phyloP scores from a whole-genome alignment of 2,113 vertebrate genomes.

The Lucifuga dentata region DNA sequence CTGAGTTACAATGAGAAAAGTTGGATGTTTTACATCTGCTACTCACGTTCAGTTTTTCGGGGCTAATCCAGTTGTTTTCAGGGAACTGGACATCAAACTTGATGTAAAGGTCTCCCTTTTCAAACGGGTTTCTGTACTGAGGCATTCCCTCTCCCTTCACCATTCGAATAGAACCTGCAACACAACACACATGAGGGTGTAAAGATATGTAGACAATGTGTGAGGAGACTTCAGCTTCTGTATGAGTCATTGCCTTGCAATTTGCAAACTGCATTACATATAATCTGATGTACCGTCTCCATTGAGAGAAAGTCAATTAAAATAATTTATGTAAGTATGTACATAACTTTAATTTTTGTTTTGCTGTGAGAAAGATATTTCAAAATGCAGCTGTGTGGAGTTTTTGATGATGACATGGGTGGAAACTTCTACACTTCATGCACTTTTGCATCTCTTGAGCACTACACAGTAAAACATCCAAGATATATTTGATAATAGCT shows the following conservation, averaged over 20 bases:
- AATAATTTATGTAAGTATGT: too few species aligned
- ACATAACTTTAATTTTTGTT: too few species aligned
- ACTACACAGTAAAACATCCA: too few species aligned
- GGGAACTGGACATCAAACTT: slow-evolving; percentile 99
- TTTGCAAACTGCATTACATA: not conserved
- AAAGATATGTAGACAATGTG: slow-evolving; percentile 9
- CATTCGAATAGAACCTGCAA: slow-evolving; percentile 90
- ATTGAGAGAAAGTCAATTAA: too few species aligned
- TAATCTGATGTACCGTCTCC: not conserved
- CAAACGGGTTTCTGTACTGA: slow-evolving; percentile 98
- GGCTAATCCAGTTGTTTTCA: slow-evolving; percentile 98
- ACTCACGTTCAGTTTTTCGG: slow-evolving; percentile 97
- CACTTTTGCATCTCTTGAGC: too few species aligned
- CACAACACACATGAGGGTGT: slow-evolving; percentile 8
- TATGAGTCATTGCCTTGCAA: not conserved
- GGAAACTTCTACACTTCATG: too few species aligned
- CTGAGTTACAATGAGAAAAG: not conserved
- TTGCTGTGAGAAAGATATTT: too few species aligned
- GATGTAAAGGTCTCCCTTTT: slow-evolving; percentile 97
- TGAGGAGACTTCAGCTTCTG: not conserved
- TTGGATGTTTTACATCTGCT: not conserved
- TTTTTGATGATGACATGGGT: too few species aligned
- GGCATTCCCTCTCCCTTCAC: slow-evolving; percentile 98
- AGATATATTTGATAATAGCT: too few species aligned
- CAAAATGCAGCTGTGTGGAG: too few species aligned